Evolutionary conservation across 2,797 vertebrate species (phyloP).

Genomic region (Micropoecilia bifurca): DNA sequence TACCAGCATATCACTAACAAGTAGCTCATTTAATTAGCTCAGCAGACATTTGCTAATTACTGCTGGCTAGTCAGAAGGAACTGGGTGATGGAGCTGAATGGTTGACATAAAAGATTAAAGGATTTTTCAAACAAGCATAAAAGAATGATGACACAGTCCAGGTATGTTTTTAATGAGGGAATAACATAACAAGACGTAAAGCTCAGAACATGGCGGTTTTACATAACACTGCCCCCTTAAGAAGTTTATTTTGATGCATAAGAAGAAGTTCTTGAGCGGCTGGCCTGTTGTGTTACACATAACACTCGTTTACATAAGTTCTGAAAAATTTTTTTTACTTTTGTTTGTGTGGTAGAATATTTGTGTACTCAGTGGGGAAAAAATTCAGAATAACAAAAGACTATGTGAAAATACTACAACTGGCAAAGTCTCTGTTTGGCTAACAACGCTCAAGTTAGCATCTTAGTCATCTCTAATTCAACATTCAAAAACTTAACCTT

Average conservation of each 20-base stretch:
- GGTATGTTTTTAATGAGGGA: too few relatives aligned
- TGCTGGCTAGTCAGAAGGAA: too few relatives aligned
- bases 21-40: too few relatives aligned
- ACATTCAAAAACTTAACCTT: background rate
- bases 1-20: too few relatives aligned
- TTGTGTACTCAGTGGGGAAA: background rate
- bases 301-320: background rate
- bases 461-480: background rate
- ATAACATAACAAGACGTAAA: too few relatives aligned
- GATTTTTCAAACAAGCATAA: too few relatives aligned
- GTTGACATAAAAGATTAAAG: too few relatives aligned
- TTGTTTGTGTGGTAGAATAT: background rate
- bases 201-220: too few relatives aligned
- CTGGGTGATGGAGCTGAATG: too few relatives aligned
- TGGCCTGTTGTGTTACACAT: background rate
- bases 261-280: background rate
- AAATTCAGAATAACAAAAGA: background rate
- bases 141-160: too few relatives aligned
- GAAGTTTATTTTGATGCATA: background rate
- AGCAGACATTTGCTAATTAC: too few relatives aligned
- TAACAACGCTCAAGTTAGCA: background rate
- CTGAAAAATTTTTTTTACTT: background rate
- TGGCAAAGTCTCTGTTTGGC: background rate
- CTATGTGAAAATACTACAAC: background rate
- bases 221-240: background rate